Percentiles rank a stretch among this genome's conserved stretches.
These are phyloP conservation scores for Erethizon dorsatum DNA, from an alignment of 2,797 vertebrate genomes.

Conservation along the genomic window DNA sequence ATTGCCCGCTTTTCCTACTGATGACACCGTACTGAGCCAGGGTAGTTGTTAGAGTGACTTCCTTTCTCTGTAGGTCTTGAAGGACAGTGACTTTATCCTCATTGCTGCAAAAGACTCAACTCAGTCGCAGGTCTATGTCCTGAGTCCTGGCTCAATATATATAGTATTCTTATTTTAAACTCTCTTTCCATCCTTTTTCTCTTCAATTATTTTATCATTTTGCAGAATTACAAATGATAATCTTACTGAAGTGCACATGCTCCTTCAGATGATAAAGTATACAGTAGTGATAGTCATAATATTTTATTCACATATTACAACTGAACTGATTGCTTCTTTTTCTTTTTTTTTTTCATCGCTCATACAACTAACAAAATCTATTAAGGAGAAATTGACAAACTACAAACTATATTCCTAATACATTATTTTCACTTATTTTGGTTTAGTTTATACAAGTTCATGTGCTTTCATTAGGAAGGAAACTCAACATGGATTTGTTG, in stretches of 20 bases:
- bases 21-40: background rate
- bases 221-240: background rate
- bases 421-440: slow-evolving; percentile 17
- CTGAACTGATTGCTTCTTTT: background rate
- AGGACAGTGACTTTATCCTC: background rate
- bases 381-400: background rate
- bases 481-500: background rate
- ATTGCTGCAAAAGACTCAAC: background rate
- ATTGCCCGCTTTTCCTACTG: background rate
- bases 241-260: background rate
- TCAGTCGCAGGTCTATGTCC: no score
- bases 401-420: background rate
- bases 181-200: background rate
- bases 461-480: slow-evolving; percentile 32
- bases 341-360: no score
- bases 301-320: background rate
- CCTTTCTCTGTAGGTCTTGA: background rate
- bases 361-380: background rate
- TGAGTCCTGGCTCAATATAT: background rate
- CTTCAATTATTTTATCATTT: background rate
- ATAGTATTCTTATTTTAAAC: background rate
- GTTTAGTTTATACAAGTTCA: background rate
- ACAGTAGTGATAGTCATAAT: background rate
- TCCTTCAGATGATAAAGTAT: background rate
- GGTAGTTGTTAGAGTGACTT: background rate